Base-by-base conservation (phyloP, 2,797 vertebrate species). In the Platyrinchus mystaceus region DNA sequence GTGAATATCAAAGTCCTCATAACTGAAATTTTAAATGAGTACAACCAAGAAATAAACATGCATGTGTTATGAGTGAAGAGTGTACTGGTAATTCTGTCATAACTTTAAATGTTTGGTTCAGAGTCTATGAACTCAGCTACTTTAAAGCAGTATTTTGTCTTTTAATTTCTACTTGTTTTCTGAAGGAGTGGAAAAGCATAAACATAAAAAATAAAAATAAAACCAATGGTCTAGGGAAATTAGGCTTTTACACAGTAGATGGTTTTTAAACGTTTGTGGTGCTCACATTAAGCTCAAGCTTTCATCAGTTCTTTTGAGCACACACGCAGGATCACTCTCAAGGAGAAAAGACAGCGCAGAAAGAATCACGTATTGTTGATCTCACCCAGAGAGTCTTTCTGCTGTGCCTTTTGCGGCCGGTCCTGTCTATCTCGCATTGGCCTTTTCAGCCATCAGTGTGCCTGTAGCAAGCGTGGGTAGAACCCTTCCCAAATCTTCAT, bases 241-340 rank as follows among this genome's bases (percentile, higher is more conserved):
- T 63, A 83, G 34, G 21, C 14, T 84, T 94, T 93, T 85, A 74
- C 37, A 68, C 27, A 68, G 53, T 59, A 78, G 70, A 74, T 64
- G 15, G 7, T 34, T 95, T 93, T 94, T 59, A 89, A 95, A 59
- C 62, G 80, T 90, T 91, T 94, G 87, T 87, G 19, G 47, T 69
- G 12, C 14, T 70, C n/a, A 62, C 46, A 80, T 63, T 60, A 84
- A 73, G 18, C 28, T 89, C 0, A 0, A 74, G 30, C 7, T 84
- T 53, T 75, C 66, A 84, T 44, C 14, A 52, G n/a, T n/a, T n/a
- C n/a, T n/a, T n/a, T n/a, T n/a, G n/a, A n/a, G n/a, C n/a, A n/a
- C n/a, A n/a, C n/a, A n/a, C n/a, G n/a, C n/a, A n/a, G n/a, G n/a
- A n/a, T n/a, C n/a, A n/a, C n/a, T n/a, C n/a, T n/a, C n/a, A n/a